Percentiles rank a stretch among this genome's conserved stretches.
phyloP scores from a whole-genome alignment of 2,888 invertebrate species.

The Cephalotes varians region DNA sequence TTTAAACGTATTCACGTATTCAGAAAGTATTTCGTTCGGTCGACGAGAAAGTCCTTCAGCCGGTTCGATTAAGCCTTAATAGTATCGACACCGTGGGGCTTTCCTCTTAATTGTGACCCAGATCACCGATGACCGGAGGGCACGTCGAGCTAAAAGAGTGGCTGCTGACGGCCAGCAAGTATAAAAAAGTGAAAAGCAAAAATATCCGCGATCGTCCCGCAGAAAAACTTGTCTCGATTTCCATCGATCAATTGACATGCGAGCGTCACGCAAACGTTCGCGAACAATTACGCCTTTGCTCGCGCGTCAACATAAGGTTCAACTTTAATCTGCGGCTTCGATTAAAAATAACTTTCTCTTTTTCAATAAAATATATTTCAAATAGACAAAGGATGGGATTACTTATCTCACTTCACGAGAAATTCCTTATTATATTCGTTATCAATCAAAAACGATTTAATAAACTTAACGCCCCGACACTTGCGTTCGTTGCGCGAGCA shows the following conservation, averaged over 20 bases:
- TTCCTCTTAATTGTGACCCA: slow-evolving; percentile 78
- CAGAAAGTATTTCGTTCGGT: slow-evolving; percentile 36
- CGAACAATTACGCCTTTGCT: neutral
- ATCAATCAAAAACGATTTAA: neutral
- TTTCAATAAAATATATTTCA: neutral
- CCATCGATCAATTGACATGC: neutral
- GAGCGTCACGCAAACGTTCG: neutral
- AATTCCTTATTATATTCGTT: neutral
- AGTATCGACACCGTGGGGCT: slow-evolving; percentile 65
- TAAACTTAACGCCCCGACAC: neutral
- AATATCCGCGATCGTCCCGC: slow-evolving; percentile 22
- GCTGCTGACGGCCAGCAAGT: slow-evolving; percentile 25
- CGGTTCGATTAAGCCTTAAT: slow-evolving; percentile 70
- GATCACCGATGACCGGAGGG: slow-evolving; percentile 65
- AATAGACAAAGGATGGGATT: neutral
- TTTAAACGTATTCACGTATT: slow-evolving; percentile 5
- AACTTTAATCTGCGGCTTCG: neutral
- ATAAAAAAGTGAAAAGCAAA: neutral
- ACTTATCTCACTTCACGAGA: neutral
- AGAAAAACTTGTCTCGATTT: slow-evolving; percentile 51
- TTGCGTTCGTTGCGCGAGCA: neutral
- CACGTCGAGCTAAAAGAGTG: slow-evolving; percentile 18
- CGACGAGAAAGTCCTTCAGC: slow-evolving; percentile 58
- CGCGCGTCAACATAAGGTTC: neutral
- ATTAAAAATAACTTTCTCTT: neutral